Percentiles rank a stretch among this genome's conserved stretches.
phyloP scores from a whole-genome alignment of 2,113 vertebrate genomes.

The Aegotheles bennettii region DNA sequence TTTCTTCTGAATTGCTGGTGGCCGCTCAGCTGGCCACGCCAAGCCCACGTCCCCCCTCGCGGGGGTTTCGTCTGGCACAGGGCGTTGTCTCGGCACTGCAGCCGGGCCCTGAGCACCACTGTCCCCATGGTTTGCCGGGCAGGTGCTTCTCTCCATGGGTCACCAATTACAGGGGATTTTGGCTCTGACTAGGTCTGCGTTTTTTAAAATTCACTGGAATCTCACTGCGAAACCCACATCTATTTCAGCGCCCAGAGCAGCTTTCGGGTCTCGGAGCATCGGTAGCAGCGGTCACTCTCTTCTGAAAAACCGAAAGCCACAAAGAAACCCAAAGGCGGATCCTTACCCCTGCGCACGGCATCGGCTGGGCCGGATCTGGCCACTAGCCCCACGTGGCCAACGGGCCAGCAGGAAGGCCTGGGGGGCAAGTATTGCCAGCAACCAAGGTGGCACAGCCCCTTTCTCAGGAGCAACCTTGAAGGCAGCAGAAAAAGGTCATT shows the following conservation, averaged over 20 bases:
- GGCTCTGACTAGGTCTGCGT: not conserved
- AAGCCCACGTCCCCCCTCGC: accelerated
- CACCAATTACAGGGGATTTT: not conserved
- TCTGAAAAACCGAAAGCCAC: not conserved
- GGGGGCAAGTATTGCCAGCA: accelerated
- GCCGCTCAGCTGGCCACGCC: accelerated
- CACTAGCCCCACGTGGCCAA: accelerated
- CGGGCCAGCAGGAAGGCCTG: accelerated
- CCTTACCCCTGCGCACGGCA: accelerated
- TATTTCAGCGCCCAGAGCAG: not conserved
- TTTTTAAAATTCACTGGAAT: slow-evolving; percentile 51
- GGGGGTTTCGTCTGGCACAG: not conserved
- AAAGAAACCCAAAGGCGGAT: not conserved
- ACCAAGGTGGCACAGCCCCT: accelerated
- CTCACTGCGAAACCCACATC: not conserved
- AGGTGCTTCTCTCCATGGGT: not conserved
- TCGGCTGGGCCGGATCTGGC: accelerated
- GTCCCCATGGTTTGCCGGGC: accelerated
- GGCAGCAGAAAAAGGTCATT: not conserved
- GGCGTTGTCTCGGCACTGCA: not conserved
- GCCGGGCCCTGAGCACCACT: accelerated
- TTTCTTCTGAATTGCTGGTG: not conserved
- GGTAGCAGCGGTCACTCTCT: not conserved
- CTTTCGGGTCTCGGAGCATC: not conserved
- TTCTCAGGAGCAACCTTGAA: not conserved